A percentile compares a stretch with the other conserved stretches of the same genome.
These are phyloP conservation scores for Arizona elegans DNA, from an alignment of 2,113 vertebrate genomes.

Conservation along the genomic window DNA sequence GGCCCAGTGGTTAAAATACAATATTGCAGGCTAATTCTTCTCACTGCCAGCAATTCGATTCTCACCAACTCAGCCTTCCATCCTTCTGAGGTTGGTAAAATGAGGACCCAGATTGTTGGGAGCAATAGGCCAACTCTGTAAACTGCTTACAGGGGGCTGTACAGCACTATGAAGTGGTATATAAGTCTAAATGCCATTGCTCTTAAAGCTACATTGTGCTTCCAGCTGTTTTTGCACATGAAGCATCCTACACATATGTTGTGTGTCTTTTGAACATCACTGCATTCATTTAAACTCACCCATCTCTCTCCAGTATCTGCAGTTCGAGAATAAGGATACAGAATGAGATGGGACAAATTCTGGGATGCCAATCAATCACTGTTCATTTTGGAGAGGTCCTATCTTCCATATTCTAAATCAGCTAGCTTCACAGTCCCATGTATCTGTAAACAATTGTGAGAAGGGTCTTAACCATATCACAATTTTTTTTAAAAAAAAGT, in stretches of 20 bases:
- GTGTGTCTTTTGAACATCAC: not conserved
- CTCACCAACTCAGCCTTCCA: not conserved
- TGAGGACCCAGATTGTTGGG: not conserved
- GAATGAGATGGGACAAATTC: not conserved
- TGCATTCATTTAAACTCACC: not conserved
- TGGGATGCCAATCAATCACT: fast-evolving
- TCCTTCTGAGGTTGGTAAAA: not conserved
- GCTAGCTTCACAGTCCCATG: not conserved
- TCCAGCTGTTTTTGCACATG: not conserved
- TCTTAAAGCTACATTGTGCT: not conserved
- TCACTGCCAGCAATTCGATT: not conserved
- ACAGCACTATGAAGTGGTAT: not conserved
- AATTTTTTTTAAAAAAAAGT: not conserved
- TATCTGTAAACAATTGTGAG: not conserved
- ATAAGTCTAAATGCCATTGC: not conserved
- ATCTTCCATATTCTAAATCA: not conserved
- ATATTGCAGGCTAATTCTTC: not conserved
- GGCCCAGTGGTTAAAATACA: not conserved
- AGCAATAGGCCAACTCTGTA: not conserved
- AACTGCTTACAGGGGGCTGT: not conserved
- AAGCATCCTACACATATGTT: not conserved
- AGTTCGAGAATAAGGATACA: not conserved
- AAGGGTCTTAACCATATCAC: not conserved
- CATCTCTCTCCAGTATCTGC: not conserved
- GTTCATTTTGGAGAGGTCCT: not conserved